Evolutionary conservation across 30 jellyfish, hydroid and myxozoan species (phyloP), one percentile per base, ranked within the genome.

Genomic region (Euphysa ruthae): DNA sequence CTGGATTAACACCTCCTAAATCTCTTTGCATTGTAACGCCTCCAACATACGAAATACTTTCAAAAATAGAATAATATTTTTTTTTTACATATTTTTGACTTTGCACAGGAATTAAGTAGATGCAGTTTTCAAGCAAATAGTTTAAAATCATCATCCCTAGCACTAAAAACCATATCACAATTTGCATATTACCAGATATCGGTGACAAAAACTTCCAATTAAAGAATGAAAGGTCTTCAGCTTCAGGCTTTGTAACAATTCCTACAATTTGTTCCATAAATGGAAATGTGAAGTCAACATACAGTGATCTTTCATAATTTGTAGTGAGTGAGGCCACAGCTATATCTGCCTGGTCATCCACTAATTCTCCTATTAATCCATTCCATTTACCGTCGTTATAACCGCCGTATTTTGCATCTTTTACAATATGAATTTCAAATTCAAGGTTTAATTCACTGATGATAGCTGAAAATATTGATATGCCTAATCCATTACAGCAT

Each of bases 1-100:
- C 61, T 38, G 96, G 96, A 63, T 70, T 85, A 30, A 63, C 82
- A 4, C 93, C 93, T 43, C 93, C 96, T 21, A 85, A 69, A 49
- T 85, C 96, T 8, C 93, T 68, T 63, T 85, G 96, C 46, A 85
- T 58, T 22, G 94, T 77, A 18, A 85, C 68, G 58, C 96, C 96
- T 18, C 78, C 51, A 10, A 85, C 56, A 64, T 85, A 85, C 7
- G 93, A 38, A 64, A 85, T 79, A 1, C 94, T 68, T 32, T 78
- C 94, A 34, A 29, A 34, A 76, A 82, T 58, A 4, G 93, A 21
- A 16, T 77, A 72, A 25, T 49, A 68, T 27, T 16, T 49, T 22
- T 43, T 32, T 2, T 22, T n/a, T 1, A 29, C 54, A 6, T 6
- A 16, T 12, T 50, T 68, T 25, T 26, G 20, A 68, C 28, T 55